A percentile compares a stretch with the other conserved stretches of the same genome.
These are phyloP conservation scores for Acromyrmex charruanus DNA, from an alignment of 1,140 invertebrate genomes.

Conservation along the genomic window DNA sequence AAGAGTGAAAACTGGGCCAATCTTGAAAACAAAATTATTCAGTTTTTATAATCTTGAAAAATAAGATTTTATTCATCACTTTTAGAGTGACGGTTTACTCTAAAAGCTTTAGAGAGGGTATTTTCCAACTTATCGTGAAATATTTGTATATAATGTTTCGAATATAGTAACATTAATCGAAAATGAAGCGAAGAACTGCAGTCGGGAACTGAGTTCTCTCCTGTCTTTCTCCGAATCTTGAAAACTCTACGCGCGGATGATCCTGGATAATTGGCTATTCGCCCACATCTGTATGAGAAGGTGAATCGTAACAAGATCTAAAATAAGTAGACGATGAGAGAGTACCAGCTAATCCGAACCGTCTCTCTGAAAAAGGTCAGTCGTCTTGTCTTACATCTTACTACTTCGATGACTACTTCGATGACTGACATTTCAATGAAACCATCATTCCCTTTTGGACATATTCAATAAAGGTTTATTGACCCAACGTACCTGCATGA, in stretches of 20 bases:
- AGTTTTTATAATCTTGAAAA: too few species aligned
- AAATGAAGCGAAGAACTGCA: background rate
- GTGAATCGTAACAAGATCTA: slow-evolving; percentile 33
- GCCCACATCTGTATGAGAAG: slow-evolving; percentile 13
- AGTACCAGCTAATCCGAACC: slow-evolving; percentile 44
- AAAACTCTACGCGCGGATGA: background rate
- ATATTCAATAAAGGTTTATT: slow-evolving; percentile 17
- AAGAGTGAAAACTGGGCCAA: too few species aligned
- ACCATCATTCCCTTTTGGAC: slow-evolving; percentile 6
- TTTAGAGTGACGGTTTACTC: too few species aligned
- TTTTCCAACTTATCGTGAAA: background rate
- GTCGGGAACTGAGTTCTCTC: background rate
- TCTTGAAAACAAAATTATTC: too few species aligned
- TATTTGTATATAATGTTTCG: background rate
- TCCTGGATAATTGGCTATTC: slow-evolving; percentile 23
- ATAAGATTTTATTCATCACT: too few species aligned
- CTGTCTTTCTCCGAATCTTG: background rate
- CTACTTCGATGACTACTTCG: slow-evolving; percentile 72
- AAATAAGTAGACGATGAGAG: slow-evolving; percentile 38
- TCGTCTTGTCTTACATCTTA: background rate
- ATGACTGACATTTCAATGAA: slow-evolving; percentile 76
- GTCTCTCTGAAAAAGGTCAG: slow-evolving; percentile 24
- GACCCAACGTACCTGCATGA: background rate
- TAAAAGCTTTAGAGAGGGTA: too few species aligned
- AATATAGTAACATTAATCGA: background rate